Evolutionary conservation across 1,140 invertebrate genomes (phyloP).

Genomic region (Euwallacea similis): DNA sequence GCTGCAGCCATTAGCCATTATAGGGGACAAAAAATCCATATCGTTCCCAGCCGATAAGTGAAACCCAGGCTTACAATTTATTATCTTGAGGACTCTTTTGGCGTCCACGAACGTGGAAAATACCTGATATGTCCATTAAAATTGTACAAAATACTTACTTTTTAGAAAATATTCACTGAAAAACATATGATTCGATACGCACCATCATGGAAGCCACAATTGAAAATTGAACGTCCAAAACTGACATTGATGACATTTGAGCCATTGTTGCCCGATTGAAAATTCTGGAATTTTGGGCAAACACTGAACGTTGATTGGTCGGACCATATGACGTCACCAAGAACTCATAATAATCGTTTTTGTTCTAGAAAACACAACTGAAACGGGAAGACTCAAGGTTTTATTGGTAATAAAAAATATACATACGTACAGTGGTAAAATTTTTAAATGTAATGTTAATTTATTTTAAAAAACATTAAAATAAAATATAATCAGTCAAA

Average conservation of each 20-base stretch:
- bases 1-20: conserved; percentile 28
- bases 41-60: conserved; percentile 13
- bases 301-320: no score
- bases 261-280: conserved; percentile 1
- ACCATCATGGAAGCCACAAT: conserved; percentile 44
- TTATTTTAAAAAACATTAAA: no score
- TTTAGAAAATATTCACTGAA: conserved; percentile 38
- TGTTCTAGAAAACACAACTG: no score
- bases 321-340: no score
- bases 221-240: background rate
- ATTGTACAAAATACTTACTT: conserved; percentile 35
- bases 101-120: background rate
- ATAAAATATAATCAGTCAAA: no score
- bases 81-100: no score
- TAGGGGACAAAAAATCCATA: conserved; percentile 28
- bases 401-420: no score
- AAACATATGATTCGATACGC: conserved; percentile 46
- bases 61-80: no score
- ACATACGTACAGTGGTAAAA: no score
- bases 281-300: background rate
- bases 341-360: no score
- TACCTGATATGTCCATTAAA: background rate
- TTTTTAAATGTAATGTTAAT: no score
- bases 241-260: conserved; percentile 5
- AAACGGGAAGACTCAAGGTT: no score